Evolutionary conservation across 2,113 vertebrate genomes (phyloP), one percentile per base, ranked within the genome.

Genomic region (Cebidichthys violaceus): DNA sequence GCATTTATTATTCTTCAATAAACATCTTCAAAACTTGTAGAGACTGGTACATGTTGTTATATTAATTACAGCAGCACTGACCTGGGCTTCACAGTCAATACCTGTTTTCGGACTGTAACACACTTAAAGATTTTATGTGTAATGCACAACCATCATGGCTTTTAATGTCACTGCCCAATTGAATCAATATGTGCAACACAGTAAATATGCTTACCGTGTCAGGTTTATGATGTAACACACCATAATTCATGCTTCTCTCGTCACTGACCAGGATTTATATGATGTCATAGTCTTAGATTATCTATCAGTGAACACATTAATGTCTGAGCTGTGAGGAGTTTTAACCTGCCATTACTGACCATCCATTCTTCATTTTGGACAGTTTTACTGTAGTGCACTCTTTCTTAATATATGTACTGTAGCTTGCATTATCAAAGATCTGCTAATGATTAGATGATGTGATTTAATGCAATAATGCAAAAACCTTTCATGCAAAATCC

Each of bases 31-130:
- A 43, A 43, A 14, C 41, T 43, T 43, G 11, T 11, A 41, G 27
- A 57, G 60, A 75, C 27, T 50, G 52, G 22, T 47, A 18, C 2
- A 20, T 29, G 64, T 68, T 82, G 22, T 72, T 52, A 24, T 54
- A 50, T 73, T 45, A 52, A 50, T 73, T 45, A 52, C 31, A 65
- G 55, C 47, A 41, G 22, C 41, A 80, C 7, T 77, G 64, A 70
- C 20, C 24, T 41, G 52, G 37, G 22, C 11, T 68, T 60, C 41
- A 43, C 18, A 31, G 70, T 45, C 24, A 67, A 22, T 57, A 55
- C 0, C 6, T 15, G 17, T 52, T 78, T 70, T 59, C 22, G 15
- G 20, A 57, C 37, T 8, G 4, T 4, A 13, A 43, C 41, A 31
- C 29, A 55, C 31, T 33, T 47, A 1, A 15, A 47, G 4, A 61